Evolutionary conservation across 2,797 vertebrate species (phyloP), one percentile per base, ranked within the genome.

Genomic region (Lates japonicus): DNA sequence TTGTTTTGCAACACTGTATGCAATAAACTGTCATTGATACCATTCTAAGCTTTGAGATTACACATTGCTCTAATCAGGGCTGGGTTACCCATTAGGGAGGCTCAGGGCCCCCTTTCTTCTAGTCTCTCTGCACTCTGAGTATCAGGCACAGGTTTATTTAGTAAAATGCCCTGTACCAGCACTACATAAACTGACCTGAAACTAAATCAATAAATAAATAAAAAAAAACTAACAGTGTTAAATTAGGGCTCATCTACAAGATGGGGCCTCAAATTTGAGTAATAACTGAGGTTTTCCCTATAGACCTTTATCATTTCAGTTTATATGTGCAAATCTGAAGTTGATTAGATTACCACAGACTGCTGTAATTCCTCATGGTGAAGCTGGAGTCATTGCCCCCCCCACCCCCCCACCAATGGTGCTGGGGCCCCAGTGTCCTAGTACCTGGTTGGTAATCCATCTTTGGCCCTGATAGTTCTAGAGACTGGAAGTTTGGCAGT

Each of bases 401-500:
- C 1, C 25, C 17, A 20, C 20, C 10, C n/a, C 1, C 25, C 25
- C 25, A 29, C 20, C 25, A 7, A 13, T 55, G 25, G 52, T 25
- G 7, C 25, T 29, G 57, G 25, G 14, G 52, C 19, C 31, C 31
- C 11, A 29, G 22, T 16, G 13, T 25, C 25, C 25, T 29, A 16
- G 22, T 14, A 31, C 25, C 42, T 33, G 20, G 35, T 3, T 31
- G 7, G 1, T 37, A 35, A 39, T 71, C 59, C 0, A 33, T 75
- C 29, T 35, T 37, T 42, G 4, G 6, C 37, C n/a, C 4, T 60
- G 58, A 61, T 22, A 66, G 5, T 31, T 72, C 66, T 72, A 3
- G 22, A 54, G 12, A 42, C 9, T 35, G 46, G 60, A 41, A 61
- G 19, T 59, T 42, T 52, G 35, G 7, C 49, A 54, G 63, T 78